Conservation (phyloP, 1,140 invertebrate species). For the Acromyrmex heyeri region DNA sequence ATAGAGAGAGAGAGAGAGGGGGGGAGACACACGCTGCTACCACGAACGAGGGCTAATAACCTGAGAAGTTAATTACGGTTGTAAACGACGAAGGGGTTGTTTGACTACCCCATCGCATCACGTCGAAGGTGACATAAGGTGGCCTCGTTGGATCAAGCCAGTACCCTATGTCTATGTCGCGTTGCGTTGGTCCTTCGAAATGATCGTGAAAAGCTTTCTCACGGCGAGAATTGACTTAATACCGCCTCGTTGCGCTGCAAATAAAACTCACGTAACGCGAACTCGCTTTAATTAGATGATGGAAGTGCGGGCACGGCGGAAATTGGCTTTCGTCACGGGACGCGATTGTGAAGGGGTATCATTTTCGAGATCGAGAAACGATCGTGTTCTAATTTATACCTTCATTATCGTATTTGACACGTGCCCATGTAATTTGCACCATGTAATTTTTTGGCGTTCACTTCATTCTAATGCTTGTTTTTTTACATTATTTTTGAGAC, state of each 20-base stretch:
- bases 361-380: constrained; percentile 21
- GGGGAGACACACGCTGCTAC: constrained; percentile 8
- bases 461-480: background rate
- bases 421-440: background rate
- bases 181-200: constrained; percentile 60
- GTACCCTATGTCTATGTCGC: constrained; percentile 17
- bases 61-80: constrained; percentile 78
- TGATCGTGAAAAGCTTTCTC: constrained; percentile 62
- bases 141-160: constrained; percentile 63
- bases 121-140: constrained; percentile 73
- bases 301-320: background rate
- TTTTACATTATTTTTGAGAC: too few relatives aligned
- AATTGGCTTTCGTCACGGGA: constrained; percentile 46
- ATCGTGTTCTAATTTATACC: constrained; percentile 11
- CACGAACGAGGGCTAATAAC: constrained; percentile 77
- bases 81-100: constrained; percentile 75
- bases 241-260: background rate
- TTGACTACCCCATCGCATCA: constrained; percentile 69
- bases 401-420: background rate
- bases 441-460: background rate
- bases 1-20: background rate
- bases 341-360: background rate
- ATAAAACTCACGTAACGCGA: constrained; percentile 19
- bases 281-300: constrained; percentile 35
- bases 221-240: constrained; percentile 58